phyloP scores from a whole-genome alignment of 2,888 invertebrate species.

The Melanargia galathea region DNA sequence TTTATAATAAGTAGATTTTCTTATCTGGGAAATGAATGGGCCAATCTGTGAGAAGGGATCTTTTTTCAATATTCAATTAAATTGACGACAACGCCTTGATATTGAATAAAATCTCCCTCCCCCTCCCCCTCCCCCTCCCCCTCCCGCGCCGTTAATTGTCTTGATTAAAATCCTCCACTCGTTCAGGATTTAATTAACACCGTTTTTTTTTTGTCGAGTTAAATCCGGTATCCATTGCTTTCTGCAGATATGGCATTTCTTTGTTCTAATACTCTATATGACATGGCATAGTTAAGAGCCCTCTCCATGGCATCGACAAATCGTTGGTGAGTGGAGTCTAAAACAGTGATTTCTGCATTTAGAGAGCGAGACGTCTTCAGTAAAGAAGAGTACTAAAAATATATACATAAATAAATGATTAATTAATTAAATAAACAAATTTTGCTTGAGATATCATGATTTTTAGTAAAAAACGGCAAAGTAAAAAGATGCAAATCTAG shows the following conservation, averaged over 20 bases:
- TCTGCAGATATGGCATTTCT: conserved; percentile 3
- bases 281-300: too few species aligned
- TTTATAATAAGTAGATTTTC: conserved; percentile 17
- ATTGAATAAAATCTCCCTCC: conserved; percentile 17
- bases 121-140: neutral
- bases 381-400: too few species aligned
- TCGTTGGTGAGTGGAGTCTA: too few species aligned
- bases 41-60: conserved; percentile 17
- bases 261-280: too few species aligned
- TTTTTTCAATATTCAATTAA: conserved; percentile 26
- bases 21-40: conserved; percentile 17
- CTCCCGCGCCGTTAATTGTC: conserved; percentile 11
- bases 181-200: conserved; percentile 12
- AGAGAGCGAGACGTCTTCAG: too few species aligned
- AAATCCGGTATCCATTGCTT: neutral
- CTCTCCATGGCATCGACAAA: too few species aligned
- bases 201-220: conserved; percentile 18
- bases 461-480: too few species aligned
- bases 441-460: too few species aligned
- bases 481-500: too few species aligned
- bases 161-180: conserved; percentile 11
- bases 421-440: too few species aligned
- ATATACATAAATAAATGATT: too few species aligned
- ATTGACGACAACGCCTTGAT: conserved; percentile 16
- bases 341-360: too few species aligned